Conservation (phyloP, 2,888 invertebrate species). For the Drosophila merina region DNA sequence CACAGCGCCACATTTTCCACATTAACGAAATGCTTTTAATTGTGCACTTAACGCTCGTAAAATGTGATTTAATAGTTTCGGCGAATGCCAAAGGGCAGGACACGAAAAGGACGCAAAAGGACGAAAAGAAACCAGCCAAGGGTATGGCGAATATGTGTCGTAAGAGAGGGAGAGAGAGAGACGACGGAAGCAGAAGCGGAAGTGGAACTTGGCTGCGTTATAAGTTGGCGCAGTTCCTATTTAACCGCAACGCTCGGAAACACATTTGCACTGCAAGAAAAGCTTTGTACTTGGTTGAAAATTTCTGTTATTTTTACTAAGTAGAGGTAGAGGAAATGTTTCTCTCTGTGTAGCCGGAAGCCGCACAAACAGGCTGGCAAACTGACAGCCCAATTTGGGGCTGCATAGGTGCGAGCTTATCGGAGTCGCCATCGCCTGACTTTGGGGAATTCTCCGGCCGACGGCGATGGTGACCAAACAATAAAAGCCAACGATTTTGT, state of each 20-base stretch:
- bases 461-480: constrained; percentile 24
- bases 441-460: constrained; percentile 48
- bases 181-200: constrained; percentile 26
- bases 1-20: constrained; percentile 64
- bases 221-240: constrained; percentile 62
- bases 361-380: constrained; percentile 22
- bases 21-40: constrained; percentile 77
- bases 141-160: background rate
- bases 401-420: constrained; percentile 37
- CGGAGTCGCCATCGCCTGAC: constrained; percentile 32
- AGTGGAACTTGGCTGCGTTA: constrained; percentile 59
- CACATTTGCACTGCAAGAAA: constrained; percentile 8
- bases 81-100: constrained; percentile 46
- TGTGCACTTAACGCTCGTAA: constrained; percentile 78
- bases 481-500: constrained; percentile 46
- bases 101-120: constrained; percentile 1
- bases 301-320: no score
- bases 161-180: background rate
- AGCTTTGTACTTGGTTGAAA: background rate
- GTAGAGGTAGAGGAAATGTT: no score
- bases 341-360: constrained; percentile 37
- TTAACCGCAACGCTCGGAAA: constrained; percentile 55
- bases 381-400: constrained; percentile 36
- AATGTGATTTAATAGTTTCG: constrained; percentile 76
- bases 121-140: background rate